Percentiles rank a stretch among this genome's conserved stretches.
Conservation (phyloP, 2,888 invertebrate species). For the Augochlorella aurata region DNA sequence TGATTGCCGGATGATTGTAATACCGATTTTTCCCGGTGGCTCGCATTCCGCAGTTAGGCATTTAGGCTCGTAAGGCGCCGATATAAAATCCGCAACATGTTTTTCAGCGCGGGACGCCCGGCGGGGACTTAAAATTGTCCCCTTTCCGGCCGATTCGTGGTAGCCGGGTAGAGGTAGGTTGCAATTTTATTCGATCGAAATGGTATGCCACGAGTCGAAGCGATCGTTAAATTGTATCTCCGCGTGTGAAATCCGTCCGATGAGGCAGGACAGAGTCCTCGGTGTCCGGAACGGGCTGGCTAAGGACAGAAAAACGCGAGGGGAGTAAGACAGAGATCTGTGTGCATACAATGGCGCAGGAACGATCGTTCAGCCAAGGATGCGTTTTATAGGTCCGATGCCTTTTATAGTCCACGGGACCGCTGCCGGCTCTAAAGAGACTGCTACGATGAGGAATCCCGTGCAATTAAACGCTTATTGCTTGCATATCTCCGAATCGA, state of each 20-base stretch:
- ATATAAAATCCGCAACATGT: slow-evolving; percentile 8
- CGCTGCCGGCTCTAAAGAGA: slow-evolving; percentile 77
- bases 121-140: neutral
- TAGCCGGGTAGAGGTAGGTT: slow-evolving; percentile 2
- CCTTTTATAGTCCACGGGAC: slow-evolving; percentile 80
- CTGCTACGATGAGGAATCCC: slow-evolving; percentile 80
- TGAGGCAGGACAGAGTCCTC: slow-evolving; percentile 6
- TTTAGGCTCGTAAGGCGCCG: slow-evolving; percentile 12
- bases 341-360: slow-evolving; percentile 77
- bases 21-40: neutral
- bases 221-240: slow-evolving; percentile 63
- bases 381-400: slow-evolving; percentile 82
- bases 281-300: neutral
- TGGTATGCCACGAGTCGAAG: slow-evolving; percentile 43
- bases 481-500: slow-evolving; percentile 82
- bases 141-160: neutral
- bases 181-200: slow-evolving; percentile 54
- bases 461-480: slow-evolving; percentile 82
- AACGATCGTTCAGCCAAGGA: slow-evolving; percentile 80
- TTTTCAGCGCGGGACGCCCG: neutral
- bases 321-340: slow-evolving; percentile 43
- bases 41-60: slow-evolving; percentile 2
- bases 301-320: slow-evolving; percentile 36
- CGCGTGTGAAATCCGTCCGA: slow-evolving; percentile 34
- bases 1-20: slow-evolving; percentile 5